Percentiles rank a stretch among this genome's conserved stretches.
phyloP scores from a whole-genome alignment of 2,797 vertebrate species.

The Hozukius guyotensis region DNA sequence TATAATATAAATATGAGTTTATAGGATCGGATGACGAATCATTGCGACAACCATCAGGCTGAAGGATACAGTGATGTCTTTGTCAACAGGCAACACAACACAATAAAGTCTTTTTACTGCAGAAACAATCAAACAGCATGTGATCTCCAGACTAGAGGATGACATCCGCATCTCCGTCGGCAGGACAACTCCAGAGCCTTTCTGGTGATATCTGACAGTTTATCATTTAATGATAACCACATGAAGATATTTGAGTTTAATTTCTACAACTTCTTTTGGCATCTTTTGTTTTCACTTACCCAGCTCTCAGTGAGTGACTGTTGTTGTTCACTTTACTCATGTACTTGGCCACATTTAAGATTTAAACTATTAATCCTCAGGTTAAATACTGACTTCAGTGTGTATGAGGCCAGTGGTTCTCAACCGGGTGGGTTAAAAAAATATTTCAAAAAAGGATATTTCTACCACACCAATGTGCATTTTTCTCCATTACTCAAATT shows the following conservation, averaged over 20 bases:
- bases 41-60: background rate
- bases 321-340: background rate
- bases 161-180: background rate
- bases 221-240: background rate
- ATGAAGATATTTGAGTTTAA: background rate
- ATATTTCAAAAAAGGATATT: background rate
- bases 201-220: background rate
- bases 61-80: slow-evolving; percentile 7
- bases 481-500: background rate
- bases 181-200: background rate
- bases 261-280: background rate
- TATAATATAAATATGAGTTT: background rate
- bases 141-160: background rate
- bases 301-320: background rate
- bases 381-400: background rate
- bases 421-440: background rate
- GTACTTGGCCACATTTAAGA: background rate
- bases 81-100: slow-evolving; percentile 10
- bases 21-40: background rate
- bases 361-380: background rate
- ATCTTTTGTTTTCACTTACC: background rate
- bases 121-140: background rate
- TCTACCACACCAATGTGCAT: background rate
- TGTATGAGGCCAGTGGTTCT: background rate
- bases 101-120: slow-evolving; percentile 6